phyloP scores from a whole-genome alignment of 2,888 invertebrate genomes.

The Dynastes hyllus region DNA sequence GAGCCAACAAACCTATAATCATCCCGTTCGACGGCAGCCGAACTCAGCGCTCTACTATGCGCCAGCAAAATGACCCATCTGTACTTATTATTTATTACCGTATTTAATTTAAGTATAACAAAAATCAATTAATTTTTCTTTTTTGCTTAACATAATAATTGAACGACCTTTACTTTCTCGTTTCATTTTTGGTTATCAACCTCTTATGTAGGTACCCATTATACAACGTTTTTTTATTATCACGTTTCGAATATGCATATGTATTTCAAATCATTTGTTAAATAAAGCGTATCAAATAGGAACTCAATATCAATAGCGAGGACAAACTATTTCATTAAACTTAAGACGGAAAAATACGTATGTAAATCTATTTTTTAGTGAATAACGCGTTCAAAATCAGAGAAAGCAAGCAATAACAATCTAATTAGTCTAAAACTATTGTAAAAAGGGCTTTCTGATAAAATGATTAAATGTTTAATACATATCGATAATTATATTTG shows the following conservation, averaged over 20 bases:
- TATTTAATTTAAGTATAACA: neutral
- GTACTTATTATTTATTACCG: neutral
- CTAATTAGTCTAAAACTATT: neutral
- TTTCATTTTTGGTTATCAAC: neutral
- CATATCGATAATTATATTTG: neutral
- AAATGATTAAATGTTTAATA: neutral
- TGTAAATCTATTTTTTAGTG: neutral
- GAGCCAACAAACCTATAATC: too few relatives aligned
- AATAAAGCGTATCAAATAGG: neutral
- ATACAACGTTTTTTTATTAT: neutral
- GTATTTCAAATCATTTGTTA: neutral
- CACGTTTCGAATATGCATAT: neutral
- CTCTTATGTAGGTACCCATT: neutral
- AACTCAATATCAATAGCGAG: neutral
- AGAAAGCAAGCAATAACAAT: neutral
- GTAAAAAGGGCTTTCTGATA: neutral
- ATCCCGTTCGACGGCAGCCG: too few relatives aligned
- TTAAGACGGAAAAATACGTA: neutral
- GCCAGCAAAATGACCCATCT: too few relatives aligned
- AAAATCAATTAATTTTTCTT: conserved; percentile 5
- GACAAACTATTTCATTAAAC: neutral
- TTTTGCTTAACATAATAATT: neutral
- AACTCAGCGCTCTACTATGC: too few relatives aligned
- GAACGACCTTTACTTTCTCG: conserved; percentile 1
- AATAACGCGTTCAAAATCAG: neutral